Evolutionary conservation across 2,797 vertebrate species (phyloP).

Genomic region (Taeniopygia guttata): DNA sequence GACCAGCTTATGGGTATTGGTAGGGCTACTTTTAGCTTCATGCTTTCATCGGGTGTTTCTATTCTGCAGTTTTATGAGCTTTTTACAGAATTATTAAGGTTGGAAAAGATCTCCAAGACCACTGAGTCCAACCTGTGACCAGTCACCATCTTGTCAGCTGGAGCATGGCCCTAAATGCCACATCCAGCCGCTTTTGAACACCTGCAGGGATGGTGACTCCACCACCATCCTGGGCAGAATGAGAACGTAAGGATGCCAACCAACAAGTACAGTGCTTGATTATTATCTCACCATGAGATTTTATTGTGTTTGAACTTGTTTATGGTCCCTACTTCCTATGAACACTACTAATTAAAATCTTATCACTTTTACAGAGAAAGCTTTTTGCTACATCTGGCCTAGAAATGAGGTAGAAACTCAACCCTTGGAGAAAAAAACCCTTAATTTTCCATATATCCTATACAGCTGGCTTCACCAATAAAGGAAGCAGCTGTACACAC

Average conservation of each 20-base stretch:
- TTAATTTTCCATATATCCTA: not conserved
- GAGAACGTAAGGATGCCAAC: not conserved
- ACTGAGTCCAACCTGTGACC: not conserved
- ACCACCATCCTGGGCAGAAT: not conserved
- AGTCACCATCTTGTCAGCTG: not conserved
- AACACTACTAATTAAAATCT: not conserved
- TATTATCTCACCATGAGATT: not conserved
- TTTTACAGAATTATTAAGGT: not conserved
- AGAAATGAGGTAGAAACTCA: not conserved
- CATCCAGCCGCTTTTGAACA: not conserved
- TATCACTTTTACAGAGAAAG: not conserved
- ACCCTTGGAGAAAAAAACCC: not conserved
- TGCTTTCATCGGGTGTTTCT: not conserved
- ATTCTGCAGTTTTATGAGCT: not conserved
- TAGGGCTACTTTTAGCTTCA: not conserved
- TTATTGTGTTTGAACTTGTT: not conserved
- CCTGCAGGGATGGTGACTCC: not conserved
- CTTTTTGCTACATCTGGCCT: not conserved
- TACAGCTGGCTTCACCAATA: not conserved
- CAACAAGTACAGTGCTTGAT: not conserved
- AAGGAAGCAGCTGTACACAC: not conserved
- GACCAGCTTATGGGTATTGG: fast-evolving
- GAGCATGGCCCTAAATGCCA: not conserved
- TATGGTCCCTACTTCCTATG: not conserved
- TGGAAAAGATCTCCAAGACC: not conserved